Evolutionary conservation across 2,888 invertebrate species (phyloP), one percentile per base, ranked within the genome.

Genomic region (Branchellion lobata): DNA sequence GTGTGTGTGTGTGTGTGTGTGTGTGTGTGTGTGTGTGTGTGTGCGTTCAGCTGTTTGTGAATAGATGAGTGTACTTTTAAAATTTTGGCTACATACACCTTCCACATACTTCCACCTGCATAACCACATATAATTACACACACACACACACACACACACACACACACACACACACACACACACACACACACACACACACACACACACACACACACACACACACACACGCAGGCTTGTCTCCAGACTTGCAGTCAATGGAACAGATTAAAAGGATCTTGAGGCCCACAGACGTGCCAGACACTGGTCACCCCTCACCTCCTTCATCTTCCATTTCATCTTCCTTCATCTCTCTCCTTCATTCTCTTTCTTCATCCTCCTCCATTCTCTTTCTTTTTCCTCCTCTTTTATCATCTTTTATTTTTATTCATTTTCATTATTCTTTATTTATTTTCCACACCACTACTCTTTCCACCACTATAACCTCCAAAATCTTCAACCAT

Each of bases 231-330:
- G 87, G 88, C 81, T 84, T 89, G 78, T 95, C 95, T 89, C 97
- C 97, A 47, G 97, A 97, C 88, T 89, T 97, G 84, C 96, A 96
- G 88, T 89, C 89, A 0, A 90, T 90, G 90, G 90, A 90, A 84
- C 90, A 90, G 85, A 90, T 90, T 81, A 86, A 90, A 33, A 88
- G 90, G 71, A 90, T 90, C 81, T 90, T 90, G 90, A 86, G 90
- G 73, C 90, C 90, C 24, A 90, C 90, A 79, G 90, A 90, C 84
- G 90, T 90, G 29, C 90, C 90, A 5, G 90, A 90, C 84, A 88
- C 89, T 71, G 82, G 82, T 75, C 29, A 27, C 21, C n/a, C 33
- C 1, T n/a, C n/a, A n/a, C n/a, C n/a, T n/a, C n/a, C n/a, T n/a
- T n/a, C n/a, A n/a, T n/a, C n/a, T n/a, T n/a, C n/a, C n/a, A n/a